These are phyloP conservation scores for Xanthorhoe designata DNA, from an alignment of 2,888 invertebrate genomes.

Conservation along the genomic window DNA sequence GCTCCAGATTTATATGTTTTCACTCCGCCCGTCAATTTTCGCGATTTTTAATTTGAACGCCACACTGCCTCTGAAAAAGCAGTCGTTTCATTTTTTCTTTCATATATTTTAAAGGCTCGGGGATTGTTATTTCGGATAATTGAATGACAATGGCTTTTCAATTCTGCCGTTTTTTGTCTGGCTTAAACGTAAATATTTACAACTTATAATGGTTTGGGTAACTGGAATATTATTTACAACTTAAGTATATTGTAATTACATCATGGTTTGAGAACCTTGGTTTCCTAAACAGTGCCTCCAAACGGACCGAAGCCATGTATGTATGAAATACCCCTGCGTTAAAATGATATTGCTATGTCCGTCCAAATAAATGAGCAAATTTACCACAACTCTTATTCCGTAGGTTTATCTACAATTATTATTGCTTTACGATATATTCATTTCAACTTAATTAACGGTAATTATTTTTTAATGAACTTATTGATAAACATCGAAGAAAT, in stretches of 20 bases:
- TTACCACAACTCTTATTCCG: no score
- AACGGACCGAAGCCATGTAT: no score
- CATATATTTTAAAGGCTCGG: slow-evolving; percentile 41
- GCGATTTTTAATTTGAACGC: slow-evolving; percentile 78
- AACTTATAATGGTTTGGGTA: neutral
- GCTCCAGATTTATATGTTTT: slow-evolving; percentile 80
- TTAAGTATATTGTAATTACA: neutral
- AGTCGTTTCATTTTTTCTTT: slow-evolving; percentile 61
- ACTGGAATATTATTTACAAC: slow-evolving; percentile 7
- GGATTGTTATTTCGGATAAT: slow-evolving; percentile 42
- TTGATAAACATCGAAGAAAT: no score
- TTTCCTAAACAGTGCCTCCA: no score
- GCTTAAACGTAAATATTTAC: slow-evolving; percentile 15
- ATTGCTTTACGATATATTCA: no score
- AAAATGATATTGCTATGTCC: no score
- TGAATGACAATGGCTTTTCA: slow-evolving; percentile 39
- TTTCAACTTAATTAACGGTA: no score
- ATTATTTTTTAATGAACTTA: no score
- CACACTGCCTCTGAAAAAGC: slow-evolving; percentile 67
- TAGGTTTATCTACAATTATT: no score
- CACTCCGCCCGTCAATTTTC: slow-evolving; percentile 76
- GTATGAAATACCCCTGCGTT: no score
- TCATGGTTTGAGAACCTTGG: no score
- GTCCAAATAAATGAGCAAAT: no score
- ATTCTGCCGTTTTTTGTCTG: slow-evolving; percentile 31